phyloP scores from a whole-genome alignment of 2,888 invertebrate species.

The Stramonita haemastoma region DNA sequence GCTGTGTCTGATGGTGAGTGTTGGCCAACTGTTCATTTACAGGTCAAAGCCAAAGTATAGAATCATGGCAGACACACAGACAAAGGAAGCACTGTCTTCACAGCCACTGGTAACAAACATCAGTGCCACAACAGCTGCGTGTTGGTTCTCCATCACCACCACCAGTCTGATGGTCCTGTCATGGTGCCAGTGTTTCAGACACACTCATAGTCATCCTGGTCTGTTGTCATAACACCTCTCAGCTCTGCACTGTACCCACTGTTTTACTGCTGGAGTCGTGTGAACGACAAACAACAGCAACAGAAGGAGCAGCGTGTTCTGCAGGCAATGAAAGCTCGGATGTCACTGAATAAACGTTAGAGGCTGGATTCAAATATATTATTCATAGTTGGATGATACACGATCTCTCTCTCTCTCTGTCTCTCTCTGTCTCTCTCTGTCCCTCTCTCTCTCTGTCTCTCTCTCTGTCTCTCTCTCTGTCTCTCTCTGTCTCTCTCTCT shows the following conservation, averaged over 20 bases:
- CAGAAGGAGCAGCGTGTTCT: not conserved
- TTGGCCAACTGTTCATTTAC: not conserved
- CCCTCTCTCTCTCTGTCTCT: too few species aligned
- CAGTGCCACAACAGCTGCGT: not conserved
- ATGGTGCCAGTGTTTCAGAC: not conserved
- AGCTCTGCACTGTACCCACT: not conserved
- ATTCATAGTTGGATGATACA: too few species aligned
- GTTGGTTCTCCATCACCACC: not conserved
- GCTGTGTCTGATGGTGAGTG: not conserved
- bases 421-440: too few species aligned
- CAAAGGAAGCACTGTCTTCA: not conserved
- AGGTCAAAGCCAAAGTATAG: not conserved
- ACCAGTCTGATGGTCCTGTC: not conserved
- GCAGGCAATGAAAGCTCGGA: not conserved
- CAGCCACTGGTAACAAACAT: not conserved
- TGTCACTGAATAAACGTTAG: too few species aligned
- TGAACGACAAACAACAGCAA: not conserved
- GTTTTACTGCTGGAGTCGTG: not conserved
- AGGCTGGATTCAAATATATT: too few species aligned
- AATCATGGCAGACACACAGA: not conserved
- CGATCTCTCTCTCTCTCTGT: too few species aligned
- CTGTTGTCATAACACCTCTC: not conserved
- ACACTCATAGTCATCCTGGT: not conserved
- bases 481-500: too few species aligned
- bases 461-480: too few species aligned